phyloP scores from a whole-genome alignment of 37 sponge, comb jelly and placozoan species.

The Haliclona indistincta region DNA sequence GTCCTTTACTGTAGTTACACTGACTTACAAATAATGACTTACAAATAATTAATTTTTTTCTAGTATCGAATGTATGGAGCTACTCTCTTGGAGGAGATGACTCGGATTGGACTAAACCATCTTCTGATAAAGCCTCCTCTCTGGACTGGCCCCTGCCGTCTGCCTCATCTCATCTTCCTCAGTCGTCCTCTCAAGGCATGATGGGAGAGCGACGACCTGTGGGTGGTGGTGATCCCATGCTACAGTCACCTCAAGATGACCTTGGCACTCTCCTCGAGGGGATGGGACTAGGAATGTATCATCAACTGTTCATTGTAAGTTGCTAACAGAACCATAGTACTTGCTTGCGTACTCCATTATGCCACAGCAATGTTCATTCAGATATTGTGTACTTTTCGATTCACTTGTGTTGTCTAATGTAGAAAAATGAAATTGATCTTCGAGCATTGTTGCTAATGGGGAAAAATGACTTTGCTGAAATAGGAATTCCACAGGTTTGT shows the following conservation, averaged over 20 bases:
- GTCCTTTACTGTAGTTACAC: too few relatives aligned
- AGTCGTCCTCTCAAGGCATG: not conserved
- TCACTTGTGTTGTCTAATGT: constrained; percentile 4
- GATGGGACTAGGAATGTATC: constrained; percentile 48
- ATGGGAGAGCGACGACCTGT: too few relatives aligned
- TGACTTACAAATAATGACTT: too few relatives aligned
- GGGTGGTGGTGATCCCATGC: constrained; percentile 4
- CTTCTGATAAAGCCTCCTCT: too few relatives aligned
- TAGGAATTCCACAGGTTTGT: constrained; percentile 75
- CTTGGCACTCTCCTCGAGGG: constrained; percentile 54
- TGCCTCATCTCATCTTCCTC: not conserved
- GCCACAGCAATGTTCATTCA: not conserved
- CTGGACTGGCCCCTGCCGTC: constrained; percentile 8
- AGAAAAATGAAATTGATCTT: constrained; percentile 89
- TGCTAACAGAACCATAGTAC: not conserved
- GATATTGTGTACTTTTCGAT: not conserved
- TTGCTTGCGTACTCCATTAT: not conserved
- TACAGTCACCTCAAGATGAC: constrained; percentile 29
- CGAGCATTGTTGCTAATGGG: constrained; percentile 84
- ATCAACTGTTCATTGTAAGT: constrained; percentile 63
- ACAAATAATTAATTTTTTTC: too few relatives aligned
- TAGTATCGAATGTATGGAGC: too few relatives aligned
- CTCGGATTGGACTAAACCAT: too few relatives aligned
- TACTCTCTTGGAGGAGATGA: too few relatives aligned
- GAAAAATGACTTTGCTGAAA: constrained; percentile 84